A percentile compares a stretch with the other conserved stretches of the same genome.
phyloP scores from a whole-genome alignment of 2,797 vertebrate genomes.

The Microctenopoma steveboyesi region DNA sequence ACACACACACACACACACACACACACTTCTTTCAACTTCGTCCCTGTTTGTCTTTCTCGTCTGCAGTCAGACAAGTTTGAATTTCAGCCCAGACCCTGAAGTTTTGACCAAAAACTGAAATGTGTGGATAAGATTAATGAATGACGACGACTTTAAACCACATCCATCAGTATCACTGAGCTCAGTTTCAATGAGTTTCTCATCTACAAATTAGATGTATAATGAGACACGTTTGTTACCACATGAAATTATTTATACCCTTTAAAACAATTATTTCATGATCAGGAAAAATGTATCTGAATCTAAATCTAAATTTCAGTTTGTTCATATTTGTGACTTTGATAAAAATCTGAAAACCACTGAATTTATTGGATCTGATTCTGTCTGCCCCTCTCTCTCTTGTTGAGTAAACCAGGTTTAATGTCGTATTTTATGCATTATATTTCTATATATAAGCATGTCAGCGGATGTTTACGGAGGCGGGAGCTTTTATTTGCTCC shows the following conservation, averaged over 20 bases:
- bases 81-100: neutral
- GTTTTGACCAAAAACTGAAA: neutral
- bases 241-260: no score
- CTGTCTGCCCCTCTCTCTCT: no score
- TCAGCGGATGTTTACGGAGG: no score
- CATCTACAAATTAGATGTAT: neutral
- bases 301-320: no score
- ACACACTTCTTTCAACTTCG: neutral
- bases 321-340: no score
- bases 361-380: no score
- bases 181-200: neutral
- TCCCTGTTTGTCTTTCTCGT: neutral
- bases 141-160: conserved; percentile 5
- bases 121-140: conserved; percentile 16
- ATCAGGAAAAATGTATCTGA: no score
- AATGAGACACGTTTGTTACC: neutral
- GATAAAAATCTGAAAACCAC: no score
- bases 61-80: neutral
- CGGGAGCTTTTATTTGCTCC: conserved; percentile 7
- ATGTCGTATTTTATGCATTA: no score
- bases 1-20: neutral
- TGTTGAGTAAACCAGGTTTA: no score
- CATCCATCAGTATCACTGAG: neutral
- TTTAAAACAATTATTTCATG: no score
- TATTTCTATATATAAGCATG: no score